Evolutionary conservation across 1,140 invertebrate genomes (phyloP).

Genomic region (Drosophila chauvacae): DNA sequence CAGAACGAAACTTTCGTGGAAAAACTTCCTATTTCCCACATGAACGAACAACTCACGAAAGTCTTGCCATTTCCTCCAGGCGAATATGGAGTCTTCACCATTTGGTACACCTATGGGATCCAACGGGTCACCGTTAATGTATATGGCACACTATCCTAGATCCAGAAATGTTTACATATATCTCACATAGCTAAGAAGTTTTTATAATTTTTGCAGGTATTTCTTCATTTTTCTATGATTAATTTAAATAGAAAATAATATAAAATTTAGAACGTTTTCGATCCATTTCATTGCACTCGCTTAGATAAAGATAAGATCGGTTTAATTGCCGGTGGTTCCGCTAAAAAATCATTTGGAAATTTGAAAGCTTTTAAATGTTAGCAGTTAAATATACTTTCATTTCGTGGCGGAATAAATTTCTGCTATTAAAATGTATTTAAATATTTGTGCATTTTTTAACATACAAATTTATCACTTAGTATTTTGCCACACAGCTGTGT

Average conservation of each 20-base stretch:
- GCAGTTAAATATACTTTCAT: neutral
- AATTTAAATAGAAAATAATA: neutral
- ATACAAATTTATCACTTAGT: neutral
- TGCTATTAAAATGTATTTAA: neutral
- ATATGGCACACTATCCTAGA: no score
- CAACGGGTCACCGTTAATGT: neutral
- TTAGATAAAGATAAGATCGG: neutral
- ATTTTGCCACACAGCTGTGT: neutral
- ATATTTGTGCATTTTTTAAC: neutral
- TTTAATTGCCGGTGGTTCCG: neutral
- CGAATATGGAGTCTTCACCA: conserved; percentile 11
- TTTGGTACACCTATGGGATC: neutral
- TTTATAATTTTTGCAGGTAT: no score
- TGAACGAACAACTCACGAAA: neutral
- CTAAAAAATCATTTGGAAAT: neutral
- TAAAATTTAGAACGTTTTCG: neutral
- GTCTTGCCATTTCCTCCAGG: conserved; percentile 1
- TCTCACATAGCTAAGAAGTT: no score
- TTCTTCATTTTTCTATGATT: no score
- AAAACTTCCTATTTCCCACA: neutral
- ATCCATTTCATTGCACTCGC: neutral
- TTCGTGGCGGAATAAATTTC: neutral
- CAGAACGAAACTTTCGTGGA: neutral
- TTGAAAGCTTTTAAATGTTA: neutral
- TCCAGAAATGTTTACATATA: no score